Base-by-base conservation (phyloP, 2,888 invertebrate genomes). In the Sisyra terminalis region DNA sequence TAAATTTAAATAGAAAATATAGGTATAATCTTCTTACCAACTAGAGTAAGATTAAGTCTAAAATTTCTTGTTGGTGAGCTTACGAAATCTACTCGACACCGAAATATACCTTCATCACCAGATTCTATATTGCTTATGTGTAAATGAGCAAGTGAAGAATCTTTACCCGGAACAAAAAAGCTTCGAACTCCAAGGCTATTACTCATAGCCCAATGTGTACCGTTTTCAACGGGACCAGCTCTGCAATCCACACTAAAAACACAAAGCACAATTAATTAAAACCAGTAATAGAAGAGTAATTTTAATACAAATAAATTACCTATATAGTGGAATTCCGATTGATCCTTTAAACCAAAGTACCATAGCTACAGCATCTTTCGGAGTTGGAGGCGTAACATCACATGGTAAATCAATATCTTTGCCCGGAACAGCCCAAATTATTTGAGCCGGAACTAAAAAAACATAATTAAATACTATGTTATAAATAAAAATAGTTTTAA, bases 321-420 rank as follows among this genome's bases (percentile, higher is more conserved):
- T 88, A 65, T 88, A 89, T 44, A 89, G 71, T 9, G 89, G 88
- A 69, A 88, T 85, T 45, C 84, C 77, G 40, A 75, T 76, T 39
- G 75, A 71, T 57, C 87, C 88, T 60, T 87, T 88, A 70, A 88
- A 89, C 89, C 89, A 89, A 46, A 90, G 75, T 54, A 88, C 76
- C 76, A 89, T 77, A 54, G 78, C 84, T 37, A 87, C 81, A 43
- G 70, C 68, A 51, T 85, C 78, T 40, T 71, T 70, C 0, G 76
- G 71, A 16, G 75, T 69, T 0, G 85, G 76, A 29, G 80, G 74
- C 40, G 75, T 75, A 49, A 89, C 71, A 64, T 89, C 84, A 66
- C 90, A 90, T 1, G 89, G 88, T 49, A 90, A 66, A 43, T 79
- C 75, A 15, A 81, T 83, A 56, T 77, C 75, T 43, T 75, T 76